Percentiles rank a stretch among this genome's conserved stretches.
Conservation (phyloP, 2,113 vertebrate species). For the Bothrops jararaca region DNA sequence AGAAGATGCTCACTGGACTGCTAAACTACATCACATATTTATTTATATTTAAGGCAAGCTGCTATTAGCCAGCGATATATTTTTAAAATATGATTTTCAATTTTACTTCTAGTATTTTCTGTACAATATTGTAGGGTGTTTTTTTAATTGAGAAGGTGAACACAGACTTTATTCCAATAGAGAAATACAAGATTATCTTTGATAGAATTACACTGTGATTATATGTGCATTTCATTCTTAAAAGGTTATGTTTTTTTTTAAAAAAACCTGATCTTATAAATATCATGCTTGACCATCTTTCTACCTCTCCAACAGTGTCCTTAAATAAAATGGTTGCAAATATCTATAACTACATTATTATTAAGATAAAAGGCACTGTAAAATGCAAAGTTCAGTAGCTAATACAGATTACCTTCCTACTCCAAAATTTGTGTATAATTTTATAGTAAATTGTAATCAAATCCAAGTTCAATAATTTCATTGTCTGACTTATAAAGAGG, state of each 20-base stretch:
- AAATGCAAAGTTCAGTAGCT: background rate
- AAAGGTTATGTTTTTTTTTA: background rate
- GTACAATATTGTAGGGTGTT: background rate
- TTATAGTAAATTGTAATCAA: background rate
- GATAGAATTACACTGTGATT: conserved; percentile 11
- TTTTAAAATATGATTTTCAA: background rate
- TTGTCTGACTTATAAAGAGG: background rate
- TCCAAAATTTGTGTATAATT: background rate
- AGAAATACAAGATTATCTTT: background rate
- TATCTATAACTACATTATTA: background rate
- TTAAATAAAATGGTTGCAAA: background rate
- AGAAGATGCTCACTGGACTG: background rate
- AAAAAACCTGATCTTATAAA: background rate
- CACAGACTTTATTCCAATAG: too few relatives aligned
- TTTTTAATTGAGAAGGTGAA: too few relatives aligned
- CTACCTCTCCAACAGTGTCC: background rate
- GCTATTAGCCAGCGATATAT: background rate
- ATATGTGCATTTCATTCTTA: background rate
- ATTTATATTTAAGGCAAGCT: conserved; percentile 19
- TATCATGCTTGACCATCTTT: background rate
- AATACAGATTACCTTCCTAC: background rate
- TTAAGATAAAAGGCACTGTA: background rate
- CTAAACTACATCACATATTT: conserved; percentile 11
- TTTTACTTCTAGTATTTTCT: background rate
- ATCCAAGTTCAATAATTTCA: background rate